Evolutionary conservation across 2,113 vertebrate genomes (phyloP), one percentile per base, ranked within the genome.

Genomic region (Grallaria varia): DNA sequence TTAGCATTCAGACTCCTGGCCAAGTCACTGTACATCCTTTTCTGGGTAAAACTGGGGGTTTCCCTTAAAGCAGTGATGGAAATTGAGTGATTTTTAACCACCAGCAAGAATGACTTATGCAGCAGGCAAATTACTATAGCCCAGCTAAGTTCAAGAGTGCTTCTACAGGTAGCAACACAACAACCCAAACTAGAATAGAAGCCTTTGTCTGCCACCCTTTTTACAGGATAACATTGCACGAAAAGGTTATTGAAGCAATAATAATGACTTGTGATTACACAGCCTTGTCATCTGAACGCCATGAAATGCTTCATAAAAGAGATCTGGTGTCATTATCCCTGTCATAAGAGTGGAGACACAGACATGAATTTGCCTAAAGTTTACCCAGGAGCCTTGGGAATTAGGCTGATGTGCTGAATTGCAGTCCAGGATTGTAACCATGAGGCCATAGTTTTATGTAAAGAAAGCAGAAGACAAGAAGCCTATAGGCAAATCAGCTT

Each of bases 301-400:
- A 2, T 44, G 66, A 35, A 75, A 72, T 1, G 69, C 78, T 76
- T 69, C 7, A 37, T 49, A 52, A 84, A 91, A 87, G 68, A 81
- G 37, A 49, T 30, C 78, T 79, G 56, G 28, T 84, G 66, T 82
- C 58, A 14, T 96, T 95, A 94, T 73, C 69, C 84, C 0, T 0
- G 12, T 79, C 84, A n/a, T 76, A 90, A 73, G 87, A 82, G 81
- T 0, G 8, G 27, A 91, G 58, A 49, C 87, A 94, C 74, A 95
- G 93, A 95, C 77, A 66, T 83, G 77, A 77, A 95, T 95, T 96
- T 97, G 93, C 95, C 87, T 96, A 89, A 89, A 94, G 71, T 93
- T 87, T 91, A 66, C 87, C 87, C 53, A 31, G 69, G 44, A 94
- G 84, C 53, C 80, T 76, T 96, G 95, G 77, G 96, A 97, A 79